Base-by-base conservation (phyloP, 2,888 invertebrate genomes). In the Cenopis cana region DNA sequence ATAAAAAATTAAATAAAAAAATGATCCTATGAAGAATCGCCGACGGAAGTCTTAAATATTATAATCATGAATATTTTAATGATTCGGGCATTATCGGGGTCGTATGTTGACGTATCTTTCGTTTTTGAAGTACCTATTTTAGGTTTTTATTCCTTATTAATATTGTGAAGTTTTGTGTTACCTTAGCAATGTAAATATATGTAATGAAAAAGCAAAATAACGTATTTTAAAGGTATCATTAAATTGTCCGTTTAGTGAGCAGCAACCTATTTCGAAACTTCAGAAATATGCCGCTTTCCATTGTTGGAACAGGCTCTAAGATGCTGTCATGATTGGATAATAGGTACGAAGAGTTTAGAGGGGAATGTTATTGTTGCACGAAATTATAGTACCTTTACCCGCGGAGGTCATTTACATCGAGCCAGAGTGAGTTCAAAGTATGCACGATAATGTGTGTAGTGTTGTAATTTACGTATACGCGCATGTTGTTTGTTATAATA, bases 251-350 rank as follows among this genome's bases (percentile, higher is more conserved):
- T 24, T 14, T 36, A 17, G 29, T 14, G 6, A 33, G 49, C 0
- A 52, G 17, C n/a, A 24, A 18, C 41, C 64, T 54, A 55, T 59
- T 50, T 68, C 38, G 50, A 60, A 59, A 36, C 52, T n/a, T 52
- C 1, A 20, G 10, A 50, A 60, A 68, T 64, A 64, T 68, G 52
- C 60, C 52, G 17, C 59, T 68, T 36, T 38, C 59, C 18, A 68
- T 60, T 68, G 52, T 60, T 36, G 33, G 20, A 52, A 9, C 36
- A 46, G 20, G 49, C 50, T 49, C n/a, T 24, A 52, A 14, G 29
- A 59, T 52, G 52, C 14, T 54, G 29, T 52, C 24, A 60, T 59
- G 24, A 52, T 50, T 62, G 64, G 64, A 54, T 54, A 68, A 52
- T 68, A 18, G 41, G 36, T 33, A 33, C 33, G 33, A 33, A 59